Percentiles rank a stretch among this genome's conserved stretches.
These are phyloP conservation scores for Cactoblastis cactorum DNA, from an alignment of 2,888 invertebrate genomes.

Conservation along the genomic window DNA sequence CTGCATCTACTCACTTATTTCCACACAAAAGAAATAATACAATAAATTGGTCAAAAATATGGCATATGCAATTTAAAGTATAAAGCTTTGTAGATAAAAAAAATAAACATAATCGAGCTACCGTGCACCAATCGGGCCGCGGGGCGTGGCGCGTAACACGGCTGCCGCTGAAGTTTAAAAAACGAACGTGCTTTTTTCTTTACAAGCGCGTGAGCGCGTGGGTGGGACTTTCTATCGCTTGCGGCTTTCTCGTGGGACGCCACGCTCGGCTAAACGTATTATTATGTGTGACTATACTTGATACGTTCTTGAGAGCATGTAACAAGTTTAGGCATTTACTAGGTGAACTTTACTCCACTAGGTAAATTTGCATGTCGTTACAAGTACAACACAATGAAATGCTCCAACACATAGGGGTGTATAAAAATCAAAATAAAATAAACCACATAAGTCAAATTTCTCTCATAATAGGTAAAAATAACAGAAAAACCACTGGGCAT, in stretches of 20 bases:
- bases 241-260: conserved; percentile 65
- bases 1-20: no score
- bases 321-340: no score
- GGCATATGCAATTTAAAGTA: background rate
- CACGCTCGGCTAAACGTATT: conserved; percentile 14
- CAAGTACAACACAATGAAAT: no score
- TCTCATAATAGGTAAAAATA: background rate
- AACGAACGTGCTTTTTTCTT: conserved; percentile 47
- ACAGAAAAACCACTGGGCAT: conserved; percentile 25
- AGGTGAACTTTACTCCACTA: no score
- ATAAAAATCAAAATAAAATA: background rate
- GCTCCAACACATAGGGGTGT: no score
- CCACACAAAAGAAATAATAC: no score
- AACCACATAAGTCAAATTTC: background rate
- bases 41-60: no score
- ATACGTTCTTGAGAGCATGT: background rate
- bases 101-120: conserved; percentile 52
- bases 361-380: no score
- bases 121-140: conserved; percentile 65
- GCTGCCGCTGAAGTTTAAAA: conserved; percentile 57
- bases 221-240: conserved; percentile 75
- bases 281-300: conserved; percentile 20
- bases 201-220: conserved; percentile 43
- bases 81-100: conserved; percentile 1
- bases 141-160: conserved; percentile 70